Evolutionary conservation across 2,113 vertebrate species (phyloP).

Genomic region (Guaruba guarouba): DNA sequence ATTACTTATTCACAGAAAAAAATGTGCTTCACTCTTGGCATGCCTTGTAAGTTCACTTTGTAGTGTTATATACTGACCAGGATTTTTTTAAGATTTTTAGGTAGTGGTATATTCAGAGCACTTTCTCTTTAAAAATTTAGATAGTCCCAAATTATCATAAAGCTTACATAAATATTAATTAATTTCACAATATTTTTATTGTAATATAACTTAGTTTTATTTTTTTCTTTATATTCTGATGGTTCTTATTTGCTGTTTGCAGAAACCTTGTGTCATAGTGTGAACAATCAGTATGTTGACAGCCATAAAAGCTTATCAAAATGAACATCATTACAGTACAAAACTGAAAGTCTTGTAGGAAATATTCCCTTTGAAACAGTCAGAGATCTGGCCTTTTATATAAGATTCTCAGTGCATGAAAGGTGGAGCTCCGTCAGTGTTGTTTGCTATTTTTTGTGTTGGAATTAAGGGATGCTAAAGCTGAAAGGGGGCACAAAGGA

Average conservation of each 20-base stretch:
- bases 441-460: neutral
- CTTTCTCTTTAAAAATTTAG: neutral
- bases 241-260: neutral
- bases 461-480: neutral
- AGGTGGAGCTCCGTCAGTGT: neutral
- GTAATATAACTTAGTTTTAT: neutral
- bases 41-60: neutral
- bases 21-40: neutral
- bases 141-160: neutral
- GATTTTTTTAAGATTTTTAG: neutral
- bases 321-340: neutral
- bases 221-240: neutral
- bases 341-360: neutral
- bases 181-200: neutral
- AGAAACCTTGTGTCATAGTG: neutral
- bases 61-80: neutral
- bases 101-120: neutral
- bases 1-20: neutral
- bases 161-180: neutral
- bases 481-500: neutral
- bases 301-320: slow-evolving; percentile 11
- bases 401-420: neutral
- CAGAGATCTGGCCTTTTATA: neutral
- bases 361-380: slow-evolving; percentile 31
- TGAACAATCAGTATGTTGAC: neutral